Evolutionary conservation across 2,797 vertebrate genomes (phyloP).

Genomic region (Onychomys leucogaster): DNA sequence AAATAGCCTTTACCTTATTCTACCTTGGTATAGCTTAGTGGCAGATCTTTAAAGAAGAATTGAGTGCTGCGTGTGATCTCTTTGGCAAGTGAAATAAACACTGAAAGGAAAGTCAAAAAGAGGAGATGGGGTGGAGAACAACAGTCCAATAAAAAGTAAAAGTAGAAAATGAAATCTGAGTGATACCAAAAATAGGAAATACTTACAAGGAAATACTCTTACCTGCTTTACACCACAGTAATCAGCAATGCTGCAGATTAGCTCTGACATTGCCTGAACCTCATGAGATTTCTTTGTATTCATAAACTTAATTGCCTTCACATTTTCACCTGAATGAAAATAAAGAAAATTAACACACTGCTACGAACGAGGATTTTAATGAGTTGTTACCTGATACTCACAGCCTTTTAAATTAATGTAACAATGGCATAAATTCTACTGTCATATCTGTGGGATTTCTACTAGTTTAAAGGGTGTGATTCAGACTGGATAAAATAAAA

Average conservation of each 20-base stretch:
- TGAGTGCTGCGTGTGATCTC: neutral
- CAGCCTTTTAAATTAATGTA: conserved; percentile 27
- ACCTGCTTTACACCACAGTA: conserved; percentile 93
- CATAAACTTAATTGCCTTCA: conserved; percentile 95
- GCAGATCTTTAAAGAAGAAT: neutral
- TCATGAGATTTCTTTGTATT: conserved; percentile 99
- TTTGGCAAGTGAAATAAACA: neutral
- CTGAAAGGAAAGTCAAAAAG: neutral
- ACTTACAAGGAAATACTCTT: conserved; percentile 69
- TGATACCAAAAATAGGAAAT: neutral
- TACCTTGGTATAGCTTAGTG: neutral
- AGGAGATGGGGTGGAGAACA: neutral
- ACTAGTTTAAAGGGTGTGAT: conserved; percentile 10
- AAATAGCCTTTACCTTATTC: neutral
- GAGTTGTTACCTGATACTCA: neutral
- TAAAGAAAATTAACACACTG: conserved; percentile 67
- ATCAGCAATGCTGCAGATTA: conserved; percentile 90
- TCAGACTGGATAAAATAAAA: conserved; percentile 51
- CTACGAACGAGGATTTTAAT: conserved; percentile 49
- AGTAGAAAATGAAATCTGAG: conserved; percentile 23
- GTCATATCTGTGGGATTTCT: neutral
- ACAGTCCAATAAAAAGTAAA: neutral
- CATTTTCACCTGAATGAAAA: conserved; percentile 82
- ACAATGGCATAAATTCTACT: conserved; percentile 41
- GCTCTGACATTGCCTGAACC: conserved; percentile 95